Conservation (phyloP, 92 coral and sea anemone genomes). For the Anthopleura xanthogrammica region DNA sequence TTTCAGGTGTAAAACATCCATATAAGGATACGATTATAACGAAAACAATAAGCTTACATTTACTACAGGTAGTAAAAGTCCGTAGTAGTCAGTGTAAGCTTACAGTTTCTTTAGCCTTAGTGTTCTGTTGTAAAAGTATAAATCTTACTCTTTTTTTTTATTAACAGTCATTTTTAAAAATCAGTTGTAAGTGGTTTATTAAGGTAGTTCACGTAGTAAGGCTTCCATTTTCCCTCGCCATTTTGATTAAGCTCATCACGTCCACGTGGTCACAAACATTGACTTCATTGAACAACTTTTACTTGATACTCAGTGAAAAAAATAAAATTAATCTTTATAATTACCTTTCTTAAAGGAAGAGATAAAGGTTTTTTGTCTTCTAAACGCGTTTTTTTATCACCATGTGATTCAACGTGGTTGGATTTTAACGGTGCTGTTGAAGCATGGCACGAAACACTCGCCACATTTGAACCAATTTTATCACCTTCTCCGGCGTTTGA, state of each 20-base stretch:
- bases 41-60: too few species aligned
- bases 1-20: too few species aligned
- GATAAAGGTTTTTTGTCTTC: conserved; percentile 7
- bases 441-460: conserved; percentile 37
- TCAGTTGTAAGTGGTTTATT: not conserved
- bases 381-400: not conserved
- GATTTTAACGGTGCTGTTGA: conserved; percentile 23
- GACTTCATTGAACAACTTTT: not conserved
- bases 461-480: conserved; percentile 5
- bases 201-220: not conserved
- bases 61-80: too few species aligned
- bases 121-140: too few species aligned
- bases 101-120: too few species aligned
- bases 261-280: not conserved
- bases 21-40: too few species aligned
- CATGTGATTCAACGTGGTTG: conserved; percentile 17
- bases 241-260: not conserved
- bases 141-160: too few species aligned
- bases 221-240: not conserved
- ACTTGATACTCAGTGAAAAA: not conserved
- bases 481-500: not conserved
- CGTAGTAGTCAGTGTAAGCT: too few species aligned
- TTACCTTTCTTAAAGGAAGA: conserved; percentile 21
- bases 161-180: too few species aligned
- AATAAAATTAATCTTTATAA: not conserved